Conservation (phyloP, 2,888 invertebrate genomes). For the Coenonympha glycerion region DNA sequence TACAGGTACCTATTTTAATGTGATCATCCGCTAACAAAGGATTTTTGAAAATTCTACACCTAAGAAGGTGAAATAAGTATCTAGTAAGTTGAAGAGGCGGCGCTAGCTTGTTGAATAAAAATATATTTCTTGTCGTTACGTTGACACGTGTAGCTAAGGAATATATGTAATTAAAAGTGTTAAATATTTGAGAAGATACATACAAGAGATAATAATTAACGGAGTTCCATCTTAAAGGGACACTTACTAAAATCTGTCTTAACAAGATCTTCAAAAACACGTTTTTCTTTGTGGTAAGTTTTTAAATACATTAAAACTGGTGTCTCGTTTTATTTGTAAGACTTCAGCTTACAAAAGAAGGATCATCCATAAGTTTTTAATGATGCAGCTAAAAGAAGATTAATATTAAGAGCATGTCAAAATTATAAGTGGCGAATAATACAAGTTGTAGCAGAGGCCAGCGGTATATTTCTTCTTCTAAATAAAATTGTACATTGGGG, state of each 20-base stretch:
- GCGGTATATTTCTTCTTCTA: no score
- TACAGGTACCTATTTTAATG: no score
- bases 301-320: conserved; percentile 2
- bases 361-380: background rate
- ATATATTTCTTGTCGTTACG: no score
- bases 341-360: background rate
- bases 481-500: no score
- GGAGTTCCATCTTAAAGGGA: background rate
- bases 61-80: no score
- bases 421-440: no score
- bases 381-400: background rate
- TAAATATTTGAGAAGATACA: conserved; percentile 1
- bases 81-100: no score
- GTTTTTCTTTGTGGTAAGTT: conserved; percentile 3
- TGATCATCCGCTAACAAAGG: no score
- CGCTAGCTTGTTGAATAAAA: no score
- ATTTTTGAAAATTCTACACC: no score
- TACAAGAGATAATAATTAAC: background rate
- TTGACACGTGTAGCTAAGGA: no score
- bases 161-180: background rate
- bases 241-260: background rate
- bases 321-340: background rate
- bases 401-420: background rate
- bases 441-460: no score
- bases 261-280: background rate